Evolutionary conservation across 2,888 invertebrate species (phyloP).

Genomic region (Onchidella celtica): DNA sequence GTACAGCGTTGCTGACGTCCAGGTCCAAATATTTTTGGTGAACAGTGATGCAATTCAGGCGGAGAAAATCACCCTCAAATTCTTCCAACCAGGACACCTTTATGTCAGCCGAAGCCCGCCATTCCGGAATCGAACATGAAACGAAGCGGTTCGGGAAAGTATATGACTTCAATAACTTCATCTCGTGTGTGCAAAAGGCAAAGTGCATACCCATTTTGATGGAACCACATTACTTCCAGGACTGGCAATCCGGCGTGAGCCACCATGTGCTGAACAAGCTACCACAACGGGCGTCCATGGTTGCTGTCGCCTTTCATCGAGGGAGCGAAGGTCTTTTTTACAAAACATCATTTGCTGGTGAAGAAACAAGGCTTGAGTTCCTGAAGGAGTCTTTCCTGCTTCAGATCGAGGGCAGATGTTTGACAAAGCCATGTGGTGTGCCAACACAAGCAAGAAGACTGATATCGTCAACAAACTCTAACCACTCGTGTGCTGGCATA

Average conservation of each 20-base stretch:
- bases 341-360: not conserved
- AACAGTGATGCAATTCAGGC: not conserved
- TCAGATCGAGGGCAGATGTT: not conserved
- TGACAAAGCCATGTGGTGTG: not conserved
- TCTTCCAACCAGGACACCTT: not conserved
- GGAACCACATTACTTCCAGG: not conserved
- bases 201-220: not conserved
- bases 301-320: not conserved
- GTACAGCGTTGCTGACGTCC: not conserved
- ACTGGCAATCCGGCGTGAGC: not conserved
- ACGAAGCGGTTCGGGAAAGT: not conserved
- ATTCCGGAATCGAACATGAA: not conserved
- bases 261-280: not conserved
- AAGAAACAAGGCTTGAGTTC: conserved; percentile 5
- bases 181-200: not conserved
- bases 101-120: not conserved
- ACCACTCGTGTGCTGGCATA: not conserved
- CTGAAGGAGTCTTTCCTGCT: not conserved
- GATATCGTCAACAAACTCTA: not conserved
- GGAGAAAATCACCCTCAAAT: not conserved
- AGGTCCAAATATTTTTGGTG: not conserved
- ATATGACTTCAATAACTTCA: not conserved
- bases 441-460: not conserved
- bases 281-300: not conserved
- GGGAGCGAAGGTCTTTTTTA: not conserved